Evolutionary conservation across 2,797 vertebrate species (phyloP).

Genomic region (Hirundo rustica): DNA sequence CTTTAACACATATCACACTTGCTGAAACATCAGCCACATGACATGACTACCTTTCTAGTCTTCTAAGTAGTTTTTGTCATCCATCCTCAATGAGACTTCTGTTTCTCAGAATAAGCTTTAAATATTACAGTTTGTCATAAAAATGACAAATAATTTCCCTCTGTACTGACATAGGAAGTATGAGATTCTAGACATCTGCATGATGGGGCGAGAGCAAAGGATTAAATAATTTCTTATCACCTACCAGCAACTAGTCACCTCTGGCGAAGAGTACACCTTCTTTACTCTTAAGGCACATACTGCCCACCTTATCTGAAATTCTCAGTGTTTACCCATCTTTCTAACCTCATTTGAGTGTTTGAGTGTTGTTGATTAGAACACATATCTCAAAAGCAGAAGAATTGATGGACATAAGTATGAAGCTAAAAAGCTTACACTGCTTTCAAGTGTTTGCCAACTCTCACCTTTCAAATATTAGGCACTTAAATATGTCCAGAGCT

Average conservation of each 20-base stretch:
- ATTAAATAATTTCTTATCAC: background rate
- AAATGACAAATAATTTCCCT: conserved; percentile 8
- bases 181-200: background rate
- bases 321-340: background rate
- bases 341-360: background rate
- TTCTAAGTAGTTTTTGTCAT: background rate
- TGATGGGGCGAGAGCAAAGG: background rate
- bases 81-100: background rate
- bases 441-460: background rate
- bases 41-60: background rate
- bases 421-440: background rate
- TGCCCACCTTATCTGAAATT: background rate
- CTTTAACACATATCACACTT: background rate
- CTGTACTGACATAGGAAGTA: background rate
- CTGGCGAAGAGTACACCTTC: background rate
- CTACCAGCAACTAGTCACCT: background rate
- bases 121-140: background rate
- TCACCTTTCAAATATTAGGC: background rate
- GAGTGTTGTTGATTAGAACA: background rate
- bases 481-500: background rate
- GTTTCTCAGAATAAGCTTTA: background rate
- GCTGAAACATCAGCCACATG: background rate
- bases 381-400: background rate
- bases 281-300: background rate
- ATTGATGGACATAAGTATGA: background rate